phyloP scores from a whole-genome alignment of 1,140 invertebrate species.

The Oscheius sp. region DNA sequence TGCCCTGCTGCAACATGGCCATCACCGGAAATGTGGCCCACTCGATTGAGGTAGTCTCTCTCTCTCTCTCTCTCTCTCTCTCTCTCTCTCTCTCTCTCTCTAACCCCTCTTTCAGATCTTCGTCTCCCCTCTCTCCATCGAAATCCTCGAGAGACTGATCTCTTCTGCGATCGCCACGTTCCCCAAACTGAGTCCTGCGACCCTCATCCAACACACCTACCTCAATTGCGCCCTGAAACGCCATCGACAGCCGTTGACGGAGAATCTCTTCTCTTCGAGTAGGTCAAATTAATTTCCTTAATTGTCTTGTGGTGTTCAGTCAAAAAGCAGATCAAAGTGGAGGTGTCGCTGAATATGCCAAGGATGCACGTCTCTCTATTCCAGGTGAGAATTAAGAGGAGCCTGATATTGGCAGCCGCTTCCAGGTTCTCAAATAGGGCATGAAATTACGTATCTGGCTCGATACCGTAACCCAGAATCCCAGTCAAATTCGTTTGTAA shows the following conservation, averaged over 20 bases:
- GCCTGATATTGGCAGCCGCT: not conserved
- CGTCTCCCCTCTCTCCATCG: constrained; percentile 44
- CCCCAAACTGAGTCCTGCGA: constrained; percentile 41
- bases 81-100: too few species aligned
- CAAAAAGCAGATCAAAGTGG: not conserved
- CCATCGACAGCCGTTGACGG: constrained; percentile 47
- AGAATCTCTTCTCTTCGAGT: constrained; percentile 17
- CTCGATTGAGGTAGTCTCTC: not conserved
- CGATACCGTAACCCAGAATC: too few species aligned
- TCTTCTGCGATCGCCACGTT: constrained; percentile 21
- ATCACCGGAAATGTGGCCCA: constrained; percentile 8
- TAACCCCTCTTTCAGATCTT: too few species aligned
- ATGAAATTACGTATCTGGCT: too few species aligned
- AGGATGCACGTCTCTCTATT: constrained; percentile 38
- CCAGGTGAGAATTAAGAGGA: constrained; percentile 35
- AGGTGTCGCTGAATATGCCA: constrained; percentile 2
- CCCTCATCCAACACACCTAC: constrained; percentile 45
- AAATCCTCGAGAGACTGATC: constrained; percentile 37
- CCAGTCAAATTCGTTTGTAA: too few species aligned
- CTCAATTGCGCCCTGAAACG: constrained; percentile 33
- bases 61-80: too few species aligned
- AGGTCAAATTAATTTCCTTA: not conserved
- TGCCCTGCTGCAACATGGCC: not conserved
- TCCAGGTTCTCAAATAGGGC: too few species aligned
- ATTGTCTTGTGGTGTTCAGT: not conserved